phyloP scores from a whole-genome alignment of 2,113 vertebrate species.

The Ophthalmotilapia sp. region DNA sequence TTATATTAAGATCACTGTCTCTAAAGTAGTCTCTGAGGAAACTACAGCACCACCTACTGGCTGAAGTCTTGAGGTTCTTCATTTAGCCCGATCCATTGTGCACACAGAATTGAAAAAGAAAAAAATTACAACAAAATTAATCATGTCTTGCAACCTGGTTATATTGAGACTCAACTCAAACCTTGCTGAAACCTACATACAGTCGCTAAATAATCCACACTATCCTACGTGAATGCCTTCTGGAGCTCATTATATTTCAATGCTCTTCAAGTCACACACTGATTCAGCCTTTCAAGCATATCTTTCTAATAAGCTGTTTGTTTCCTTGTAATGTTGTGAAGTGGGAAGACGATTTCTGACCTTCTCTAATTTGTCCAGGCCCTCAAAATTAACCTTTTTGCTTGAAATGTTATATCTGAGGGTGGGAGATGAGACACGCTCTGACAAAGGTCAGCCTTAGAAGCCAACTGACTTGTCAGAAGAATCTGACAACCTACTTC shows the following conservation, averaged over 20 bases:
- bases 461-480: conserved; percentile 37
- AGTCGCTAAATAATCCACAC: not conserved
- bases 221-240: not conserved
- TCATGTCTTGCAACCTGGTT: not conserved
- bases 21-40: not conserved
- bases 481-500: conserved; percentile 10
- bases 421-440: conserved; percentile 8
- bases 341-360: conserved; percentile 36
- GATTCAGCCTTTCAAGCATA: not conserved
- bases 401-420: conserved; percentile 61
- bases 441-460: conserved; percentile 65
- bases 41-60: conserved; percentile 26
- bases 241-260: not conserved
- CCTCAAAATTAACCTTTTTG: conserved; percentile 69
- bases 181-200: not conserved
- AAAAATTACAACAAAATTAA: not conserved
- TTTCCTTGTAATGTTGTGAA: not conserved
- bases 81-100: not conserved
- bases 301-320: conserved; percentile 1
- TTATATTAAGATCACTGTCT: not conserved
- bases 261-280: not conserved
- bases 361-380: conserved; percentile 49
- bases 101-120: not conserved
- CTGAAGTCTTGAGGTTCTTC: not conserved
- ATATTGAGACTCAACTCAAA: not conserved